phyloP scores from a whole-genome alignment of 1,140 invertebrate species.

The Chymomyza costata region DNA sequence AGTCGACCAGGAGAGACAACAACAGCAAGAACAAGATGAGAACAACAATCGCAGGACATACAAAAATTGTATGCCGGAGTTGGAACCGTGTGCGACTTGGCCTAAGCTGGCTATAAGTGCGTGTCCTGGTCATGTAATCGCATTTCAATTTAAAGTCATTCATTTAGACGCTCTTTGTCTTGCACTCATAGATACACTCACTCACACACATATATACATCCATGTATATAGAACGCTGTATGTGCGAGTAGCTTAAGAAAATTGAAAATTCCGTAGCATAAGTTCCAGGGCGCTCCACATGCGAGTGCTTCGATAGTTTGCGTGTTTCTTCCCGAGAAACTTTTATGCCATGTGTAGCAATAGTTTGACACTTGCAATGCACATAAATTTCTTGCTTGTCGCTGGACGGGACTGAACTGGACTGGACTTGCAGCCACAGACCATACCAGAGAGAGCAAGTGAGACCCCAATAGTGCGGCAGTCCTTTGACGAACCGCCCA shows the following conservation, averaged over 20 bases:
- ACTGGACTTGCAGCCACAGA: constrained; percentile 22
- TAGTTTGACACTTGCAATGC: constrained; percentile 72
- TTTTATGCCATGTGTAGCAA: constrained; percentile 28
- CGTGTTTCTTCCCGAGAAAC: background rate
- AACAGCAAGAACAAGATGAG: too few relatives aligned
- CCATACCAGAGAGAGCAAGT: too few relatives aligned
- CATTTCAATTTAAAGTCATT: constrained; percentile 72
- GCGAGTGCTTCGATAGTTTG: constrained; percentile 13
- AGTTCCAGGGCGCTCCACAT: constrained; percentile 21
- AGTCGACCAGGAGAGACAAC: constrained; percentile 38
- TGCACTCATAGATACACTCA: background rate
- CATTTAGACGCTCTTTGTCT: constrained; percentile 29
- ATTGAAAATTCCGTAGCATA: constrained; percentile 59
- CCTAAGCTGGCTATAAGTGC: constrained; percentile 60
- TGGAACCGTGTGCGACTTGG: background rate
- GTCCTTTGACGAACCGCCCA: background rate
- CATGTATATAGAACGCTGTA: constrained; percentile 7
- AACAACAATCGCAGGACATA: too few relatives aligned
- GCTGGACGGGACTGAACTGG: constrained; percentile 44
- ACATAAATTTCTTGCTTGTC: constrained; percentile 58
- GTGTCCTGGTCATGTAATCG: constrained; percentile 70
- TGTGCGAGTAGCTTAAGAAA: constrained; percentile 45
- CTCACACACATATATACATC: background rate
- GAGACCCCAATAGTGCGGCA: background rate
- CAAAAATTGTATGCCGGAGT: too few relatives aligned